These are phyloP conservation scores for Elymnias hypermnestra DNA, from an alignment of 1,140 invertebrate genomes.

Conservation along the genomic window DNA sequence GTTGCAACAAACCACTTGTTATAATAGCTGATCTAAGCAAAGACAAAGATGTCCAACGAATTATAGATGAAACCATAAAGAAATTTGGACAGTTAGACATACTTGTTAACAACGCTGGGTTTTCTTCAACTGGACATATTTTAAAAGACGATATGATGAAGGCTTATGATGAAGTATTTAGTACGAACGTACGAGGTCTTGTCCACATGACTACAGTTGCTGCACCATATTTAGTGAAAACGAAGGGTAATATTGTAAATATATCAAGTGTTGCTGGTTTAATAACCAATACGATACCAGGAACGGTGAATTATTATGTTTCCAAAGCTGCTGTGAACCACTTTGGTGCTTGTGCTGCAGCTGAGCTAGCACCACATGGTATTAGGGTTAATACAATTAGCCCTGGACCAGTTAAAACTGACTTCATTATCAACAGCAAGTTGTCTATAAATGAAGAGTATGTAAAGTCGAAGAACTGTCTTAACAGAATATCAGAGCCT, in stretches of 20 bases:
- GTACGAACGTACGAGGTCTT: neutral
- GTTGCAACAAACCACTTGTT: neutral
- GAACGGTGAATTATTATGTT: neutral
- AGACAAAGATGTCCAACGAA: neutral
- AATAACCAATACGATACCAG: neutral
- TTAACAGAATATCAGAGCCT: constrained; percentile 80
- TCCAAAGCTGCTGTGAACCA: constrained; percentile 1
- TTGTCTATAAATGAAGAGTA: constrained; percentile 20
- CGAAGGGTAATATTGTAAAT: neutral
- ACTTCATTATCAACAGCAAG: neutral
- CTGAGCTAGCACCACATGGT: neutral
- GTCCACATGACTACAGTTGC: neutral
- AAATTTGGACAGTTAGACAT: neutral
- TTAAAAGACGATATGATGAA: neutral
- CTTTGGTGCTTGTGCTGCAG: neutral
- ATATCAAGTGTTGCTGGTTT: neutral
- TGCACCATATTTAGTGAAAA: neutral
- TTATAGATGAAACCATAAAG: neutral
- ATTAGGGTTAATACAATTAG: neutral
- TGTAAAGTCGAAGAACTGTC: constrained; percentile 80
- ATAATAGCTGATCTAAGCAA: neutral
- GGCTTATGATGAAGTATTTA: neutral
- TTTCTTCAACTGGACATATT: neutral
- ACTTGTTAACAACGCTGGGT: neutral
- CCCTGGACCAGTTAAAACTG: neutral